These are phyloP conservation scores for Ips nitidus DNA, from an alignment of 1,140 invertebrate genomes.

Conservation along the genomic window DNA sequence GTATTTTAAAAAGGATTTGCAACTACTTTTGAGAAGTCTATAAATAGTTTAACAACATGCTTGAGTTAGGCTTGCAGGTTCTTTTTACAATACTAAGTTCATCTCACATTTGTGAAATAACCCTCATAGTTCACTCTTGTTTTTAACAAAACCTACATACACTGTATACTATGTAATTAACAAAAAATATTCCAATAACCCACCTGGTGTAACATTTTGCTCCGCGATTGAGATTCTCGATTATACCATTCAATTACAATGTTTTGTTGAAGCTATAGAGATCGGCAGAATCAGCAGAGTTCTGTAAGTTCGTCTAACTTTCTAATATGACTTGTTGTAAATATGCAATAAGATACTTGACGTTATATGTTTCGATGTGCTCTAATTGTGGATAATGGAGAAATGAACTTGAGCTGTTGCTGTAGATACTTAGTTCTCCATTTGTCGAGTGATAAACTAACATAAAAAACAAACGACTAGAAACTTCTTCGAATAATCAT, in stretches of 20 bases:
- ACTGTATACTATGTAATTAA: background rate
- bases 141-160: background rate
- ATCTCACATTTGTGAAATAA: slow-evolving; percentile 12
- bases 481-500: too few relatives aligned
- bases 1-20: slow-evolving; percentile 22
- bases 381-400: slow-evolving; percentile 37
- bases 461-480: slow-evolving; percentile 19
- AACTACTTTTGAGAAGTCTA: slow-evolving; percentile 1
- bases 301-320: slow-evolving; percentile 20
- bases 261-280: slow-evolving; percentile 23
- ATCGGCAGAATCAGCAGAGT: background rate
- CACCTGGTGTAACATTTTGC: too few relatives aligned
- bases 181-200: too few relatives aligned
- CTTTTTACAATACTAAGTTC: slow-evolving; percentile 1
- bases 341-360: slow-evolving; percentile 44
- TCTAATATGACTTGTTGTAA: slow-evolving; percentile 31
- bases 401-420: slow-evolving; percentile 5
- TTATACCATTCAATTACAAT: background rate
- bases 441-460: slow-evolving; percentile 23
- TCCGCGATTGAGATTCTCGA: too few relatives aligned
- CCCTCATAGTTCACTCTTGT: slow-evolving; percentile 7
- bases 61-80: slow-evolving; percentile 13
- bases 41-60: background rate
- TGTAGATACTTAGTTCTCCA: slow-evolving; percentile 17
- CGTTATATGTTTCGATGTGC: slow-evolving; percentile 37